These are phyloP conservation scores for Plusia festucae DNA, from an alignment of 2,888 invertebrate genomes.

Conservation along the genomic window DNA sequence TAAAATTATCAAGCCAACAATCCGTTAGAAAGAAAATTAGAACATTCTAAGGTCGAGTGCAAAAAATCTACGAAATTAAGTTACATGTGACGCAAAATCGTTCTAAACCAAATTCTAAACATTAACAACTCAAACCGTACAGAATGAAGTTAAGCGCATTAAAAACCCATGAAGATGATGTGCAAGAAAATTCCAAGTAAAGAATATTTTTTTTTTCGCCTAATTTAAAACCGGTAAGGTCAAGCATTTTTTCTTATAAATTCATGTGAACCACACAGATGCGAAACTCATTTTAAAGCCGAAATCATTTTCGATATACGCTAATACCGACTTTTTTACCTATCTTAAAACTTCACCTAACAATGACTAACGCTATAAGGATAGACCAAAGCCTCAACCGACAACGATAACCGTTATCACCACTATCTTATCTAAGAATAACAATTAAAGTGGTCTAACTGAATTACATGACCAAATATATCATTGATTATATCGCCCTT, in stretches of 20 bases:
- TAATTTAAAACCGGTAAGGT: neutral
- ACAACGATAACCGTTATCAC: conserved; percentile 71
- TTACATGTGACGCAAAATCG: neutral
- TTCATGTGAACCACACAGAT: too few relatives aligned
- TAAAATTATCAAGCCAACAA: conserved; percentile 8
- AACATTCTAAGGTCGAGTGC: neutral
- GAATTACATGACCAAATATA: conserved; percentile 79
- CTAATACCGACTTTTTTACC: conserved; percentile 39
- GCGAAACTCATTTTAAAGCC: conserved; percentile 36
- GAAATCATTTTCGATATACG: conserved; percentile 17
- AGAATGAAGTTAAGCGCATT: too few relatives aligned
- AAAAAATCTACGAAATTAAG: neutral
- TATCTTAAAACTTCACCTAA: conserved; percentile 51
- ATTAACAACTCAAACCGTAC: too few relatives aligned
- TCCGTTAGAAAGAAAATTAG: conserved; percentile 2
- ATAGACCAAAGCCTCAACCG: conserved; percentile 63
- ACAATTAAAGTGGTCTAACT: conserved; percentile 79
- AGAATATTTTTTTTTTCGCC: too few relatives aligned
- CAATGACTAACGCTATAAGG: conserved; percentile 43
- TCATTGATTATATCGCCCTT: conserved; percentile 60
- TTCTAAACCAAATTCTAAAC: too few relatives aligned
- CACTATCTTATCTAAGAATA: conserved; percentile 82
- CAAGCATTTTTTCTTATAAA: neutral
- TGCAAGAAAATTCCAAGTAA: neutral
- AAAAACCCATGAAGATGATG: too few relatives aligned